phyloP scores from a whole-genome alignment of 2,888 invertebrate species.

The Protophormia terraenovae region DNA sequence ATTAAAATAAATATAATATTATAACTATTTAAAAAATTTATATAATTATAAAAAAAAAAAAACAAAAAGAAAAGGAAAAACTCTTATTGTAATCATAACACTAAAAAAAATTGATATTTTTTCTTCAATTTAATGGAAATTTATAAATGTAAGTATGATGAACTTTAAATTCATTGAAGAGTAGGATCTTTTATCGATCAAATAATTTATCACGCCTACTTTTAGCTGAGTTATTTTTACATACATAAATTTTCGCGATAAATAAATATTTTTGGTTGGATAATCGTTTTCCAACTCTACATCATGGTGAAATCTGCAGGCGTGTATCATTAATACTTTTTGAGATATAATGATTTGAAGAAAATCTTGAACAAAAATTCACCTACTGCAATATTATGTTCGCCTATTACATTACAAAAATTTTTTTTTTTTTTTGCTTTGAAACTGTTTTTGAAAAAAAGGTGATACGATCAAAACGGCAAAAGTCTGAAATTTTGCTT shows the following conservation, averaged over 20 bases:
- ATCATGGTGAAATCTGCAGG: neutral
- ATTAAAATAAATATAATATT: conserved; percentile 77
- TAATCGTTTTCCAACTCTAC: neutral
- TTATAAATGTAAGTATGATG: neutral
- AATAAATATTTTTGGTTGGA: neutral
- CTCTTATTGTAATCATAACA: conserved; percentile 78
- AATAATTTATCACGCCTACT: no score
- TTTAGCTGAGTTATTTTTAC: no score
- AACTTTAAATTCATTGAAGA: no score
- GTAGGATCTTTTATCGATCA: no score
- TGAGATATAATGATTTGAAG: neutral
- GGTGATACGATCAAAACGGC: no score
- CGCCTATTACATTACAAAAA: no score
- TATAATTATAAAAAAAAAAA: conserved; percentile 79
- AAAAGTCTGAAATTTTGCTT: no score
- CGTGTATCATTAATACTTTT: neutral
- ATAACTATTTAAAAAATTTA: conserved; percentile 81
- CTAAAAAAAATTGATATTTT: conserved; percentile 36
- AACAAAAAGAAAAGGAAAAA: conserved; percentile 71
- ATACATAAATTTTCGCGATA: no score
- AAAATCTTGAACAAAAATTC: no score
- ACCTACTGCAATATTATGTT: no score
- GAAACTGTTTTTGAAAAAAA: no score
- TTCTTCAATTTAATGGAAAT: neutral
- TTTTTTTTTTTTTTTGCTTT: no score